These are phyloP conservation scores for Drosophila seclusa DNA, from an alignment of 2,888 invertebrate genomes.

Conservation along the genomic window DNA sequence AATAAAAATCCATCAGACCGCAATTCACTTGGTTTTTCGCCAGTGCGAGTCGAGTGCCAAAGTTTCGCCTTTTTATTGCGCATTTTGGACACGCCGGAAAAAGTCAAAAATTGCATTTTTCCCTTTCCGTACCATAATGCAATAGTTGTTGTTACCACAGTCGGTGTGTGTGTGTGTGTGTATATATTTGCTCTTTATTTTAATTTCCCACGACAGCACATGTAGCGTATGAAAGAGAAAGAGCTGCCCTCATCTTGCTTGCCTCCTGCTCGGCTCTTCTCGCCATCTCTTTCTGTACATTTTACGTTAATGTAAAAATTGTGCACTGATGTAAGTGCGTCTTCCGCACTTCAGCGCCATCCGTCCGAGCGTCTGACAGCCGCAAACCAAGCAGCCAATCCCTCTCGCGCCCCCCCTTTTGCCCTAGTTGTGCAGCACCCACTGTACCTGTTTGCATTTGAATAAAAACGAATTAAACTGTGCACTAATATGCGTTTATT, in stretches of 20 bases:
- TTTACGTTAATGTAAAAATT: slow-evolving; percentile 75
- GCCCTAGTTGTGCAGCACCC: neutral
- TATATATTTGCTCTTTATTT: slow-evolving; percentile 63
- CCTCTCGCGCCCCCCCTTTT: neutral
- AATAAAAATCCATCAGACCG: slow-evolving; percentile 58
- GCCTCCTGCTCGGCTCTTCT: neutral
- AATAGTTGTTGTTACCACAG: slow-evolving; percentile 34
- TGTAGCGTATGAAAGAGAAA: slow-evolving; percentile 37
- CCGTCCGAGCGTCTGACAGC: slow-evolving; percentile 24
- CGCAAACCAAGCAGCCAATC: slow-evolving; percentile 56
- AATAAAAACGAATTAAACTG: slow-evolving; percentile 76
- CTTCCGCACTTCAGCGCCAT: slow-evolving; percentile 68
- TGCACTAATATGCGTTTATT: slow-evolving; percentile 78
- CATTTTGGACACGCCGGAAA: slow-evolving; percentile 57
- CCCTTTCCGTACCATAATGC: slow-evolving; percentile 43
- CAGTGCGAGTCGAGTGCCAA: slow-evolving; percentile 32
- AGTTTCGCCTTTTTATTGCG: slow-evolving; percentile 50
- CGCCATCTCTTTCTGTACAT: slow-evolving; percentile 43
- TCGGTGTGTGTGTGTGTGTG: slow-evolving; percentile 33
- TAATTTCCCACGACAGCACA: slow-evolving; percentile 73
- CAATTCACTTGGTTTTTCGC: slow-evolving; percentile 61
- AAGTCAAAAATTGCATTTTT: slow-evolving; percentile 71
- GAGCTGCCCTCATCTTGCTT: slow-evolving; percentile 14
- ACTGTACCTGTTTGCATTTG: slow-evolving; percentile 57
- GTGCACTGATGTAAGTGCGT: slow-evolving; percentile 80